These are phyloP conservation scores for Mya arenaria DNA, from an alignment of 1,140 invertebrate genomes.

Conservation along the genomic window DNA sequence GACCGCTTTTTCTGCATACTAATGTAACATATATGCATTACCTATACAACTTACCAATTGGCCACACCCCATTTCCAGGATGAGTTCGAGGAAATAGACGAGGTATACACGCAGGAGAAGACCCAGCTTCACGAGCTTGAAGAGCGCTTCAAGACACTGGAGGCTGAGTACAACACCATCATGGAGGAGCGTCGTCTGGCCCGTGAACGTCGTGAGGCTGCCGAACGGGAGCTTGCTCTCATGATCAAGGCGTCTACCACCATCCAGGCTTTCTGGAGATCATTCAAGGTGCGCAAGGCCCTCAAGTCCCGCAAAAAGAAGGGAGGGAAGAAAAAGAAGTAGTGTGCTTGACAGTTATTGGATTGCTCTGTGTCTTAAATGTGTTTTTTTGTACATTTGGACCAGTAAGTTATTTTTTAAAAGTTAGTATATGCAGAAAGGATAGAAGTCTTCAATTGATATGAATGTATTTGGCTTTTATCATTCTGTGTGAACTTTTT, in stretches of 20 bases:
- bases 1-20: no score
- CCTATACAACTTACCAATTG: no score
- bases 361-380: no score
- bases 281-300: slow-evolving; percentile 80
- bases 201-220: slow-evolving; percentile 75
- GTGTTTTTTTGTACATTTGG: no score
- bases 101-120: slow-evolving; percentile 79
- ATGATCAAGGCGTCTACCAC: slow-evolving; percentile 79
- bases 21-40: no score
- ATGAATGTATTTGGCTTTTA: no score
- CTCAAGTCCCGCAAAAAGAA: slow-evolving; percentile 80
- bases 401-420: no score
- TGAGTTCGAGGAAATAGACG: slow-evolving; percentile 80
- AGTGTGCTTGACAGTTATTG: slow-evolving; percentile 31
- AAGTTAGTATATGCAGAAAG: no score
- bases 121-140: slow-evolving; percentile 80
- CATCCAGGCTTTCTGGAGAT: slow-evolving; percentile 81
- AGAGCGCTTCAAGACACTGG: slow-evolving; percentile 79
- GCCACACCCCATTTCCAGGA: slow-evolving; percentile 73
- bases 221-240: slow-evolving; percentile 76
- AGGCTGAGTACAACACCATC: slow-evolving; percentile 78
- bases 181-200: slow-evolving; percentile 76
- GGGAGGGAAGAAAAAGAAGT: slow-evolving; percentile 73
- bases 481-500: no score
- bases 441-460: no score